Percentiles rank a stretch among this genome's conserved stretches.
These are phyloP conservation scores for Neodiprion pinetum DNA, from an alignment of 1,140 invertebrate species.

Conservation along the genomic window DNA sequence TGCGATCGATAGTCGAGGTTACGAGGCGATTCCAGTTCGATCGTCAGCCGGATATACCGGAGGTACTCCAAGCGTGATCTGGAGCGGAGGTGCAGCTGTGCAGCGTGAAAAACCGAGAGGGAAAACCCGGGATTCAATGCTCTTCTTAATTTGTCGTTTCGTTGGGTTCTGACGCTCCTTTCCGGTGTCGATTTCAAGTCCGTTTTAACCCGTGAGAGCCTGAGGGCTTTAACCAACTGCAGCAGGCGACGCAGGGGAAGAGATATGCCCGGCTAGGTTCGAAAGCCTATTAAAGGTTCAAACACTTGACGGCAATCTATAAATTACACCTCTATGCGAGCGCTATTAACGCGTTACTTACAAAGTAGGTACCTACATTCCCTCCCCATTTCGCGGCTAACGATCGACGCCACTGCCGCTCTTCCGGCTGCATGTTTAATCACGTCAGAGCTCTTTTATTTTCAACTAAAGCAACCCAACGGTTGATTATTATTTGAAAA, in stretches of 20 bases:
- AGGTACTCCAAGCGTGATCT: not conserved
- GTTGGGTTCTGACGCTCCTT: too few species aligned
- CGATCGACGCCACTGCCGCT: not conserved
- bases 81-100: not conserved
- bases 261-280: not conserved
- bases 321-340: not conserved
- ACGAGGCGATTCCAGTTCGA: not conserved
- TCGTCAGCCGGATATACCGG: not conserved
- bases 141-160: too few species aligned
- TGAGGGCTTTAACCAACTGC: too few species aligned
- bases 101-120: not conserved
- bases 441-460: not conserved
- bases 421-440: not conserved
- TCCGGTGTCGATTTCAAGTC: too few species aligned
- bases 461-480: not conserved
- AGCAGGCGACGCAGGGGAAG: too few species aligned
- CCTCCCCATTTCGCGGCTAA: not conserved
- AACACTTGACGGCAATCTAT: conserved; percentile 2
- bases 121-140: not conserved
- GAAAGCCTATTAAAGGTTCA: conserved; percentile 5
- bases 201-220: too few species aligned
- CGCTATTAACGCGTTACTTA: not conserved
- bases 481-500: too few species aligned
- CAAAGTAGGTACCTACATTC: not conserved
- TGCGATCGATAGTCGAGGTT: not conserved